phyloP scores from a whole-genome alignment of 2,888 invertebrate genomes.

The Saturnia japonica region DNA sequence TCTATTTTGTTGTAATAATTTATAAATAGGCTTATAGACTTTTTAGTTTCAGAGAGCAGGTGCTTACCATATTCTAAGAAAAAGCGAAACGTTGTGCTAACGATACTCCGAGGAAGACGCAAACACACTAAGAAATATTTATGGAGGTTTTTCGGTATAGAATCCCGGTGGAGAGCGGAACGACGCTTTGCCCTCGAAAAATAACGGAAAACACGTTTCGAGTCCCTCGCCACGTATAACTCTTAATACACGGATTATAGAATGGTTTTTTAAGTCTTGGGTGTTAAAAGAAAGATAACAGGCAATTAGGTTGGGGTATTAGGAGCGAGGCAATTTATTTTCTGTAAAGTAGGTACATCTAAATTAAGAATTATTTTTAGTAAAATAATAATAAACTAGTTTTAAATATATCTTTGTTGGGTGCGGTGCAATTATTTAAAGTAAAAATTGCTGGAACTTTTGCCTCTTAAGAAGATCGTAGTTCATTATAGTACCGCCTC shows the following conservation, averaged over 20 bases:
- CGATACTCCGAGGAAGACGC: slow-evolving; percentile 80
- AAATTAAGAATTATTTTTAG: slow-evolving; percentile 3
- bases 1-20: background rate
- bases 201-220: slow-evolving; percentile 74
- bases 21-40: slow-evolving; percentile 15
- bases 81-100: slow-evolving; percentile 76
- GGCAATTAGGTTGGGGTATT: slow-evolving; percentile 62
- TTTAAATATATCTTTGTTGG: background rate
- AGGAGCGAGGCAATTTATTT: background rate
- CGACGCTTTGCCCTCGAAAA: slow-evolving; percentile 66
- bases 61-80: slow-evolving; percentile 54
- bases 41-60: slow-evolving; percentile 55
- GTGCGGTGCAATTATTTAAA: too few species aligned
- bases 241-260: slow-evolving; percentile 79
- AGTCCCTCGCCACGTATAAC: slow-evolving; percentile 77
- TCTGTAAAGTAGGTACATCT: slow-evolving; percentile 7
- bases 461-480: too few species aligned
- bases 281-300: slow-evolving; percentile 77
- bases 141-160: slow-evolving; percentile 79
- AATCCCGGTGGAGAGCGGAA: slow-evolving; percentile 70
- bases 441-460: too few species aligned
- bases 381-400: background rate
- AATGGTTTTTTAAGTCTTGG: slow-evolving; percentile 74
- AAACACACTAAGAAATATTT: slow-evolving; percentile 81
- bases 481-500: too few species aligned